Percentiles rank a stretch among this genome's conserved stretches.
phyloP scores from a whole-genome alignment of 2,888 invertebrate genomes.

The Suillia variegata region DNA sequence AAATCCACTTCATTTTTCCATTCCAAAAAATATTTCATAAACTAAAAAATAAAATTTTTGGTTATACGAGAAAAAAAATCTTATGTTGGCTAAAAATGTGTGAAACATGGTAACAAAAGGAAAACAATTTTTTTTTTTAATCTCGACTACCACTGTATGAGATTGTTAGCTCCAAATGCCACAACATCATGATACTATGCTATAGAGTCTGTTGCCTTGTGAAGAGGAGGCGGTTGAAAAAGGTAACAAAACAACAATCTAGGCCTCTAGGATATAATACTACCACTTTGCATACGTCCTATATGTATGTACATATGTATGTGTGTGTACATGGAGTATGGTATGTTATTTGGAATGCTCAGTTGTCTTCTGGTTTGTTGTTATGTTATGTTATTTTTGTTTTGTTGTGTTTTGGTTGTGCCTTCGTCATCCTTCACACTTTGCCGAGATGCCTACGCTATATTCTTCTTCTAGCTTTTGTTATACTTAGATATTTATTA shows the following conservation, averaged over 20 bases:
- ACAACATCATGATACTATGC: background rate
- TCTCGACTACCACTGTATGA: no score
- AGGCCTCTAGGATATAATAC: background rate
- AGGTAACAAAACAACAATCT: background rate
- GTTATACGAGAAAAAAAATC: no score
- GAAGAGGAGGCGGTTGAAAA: no score
- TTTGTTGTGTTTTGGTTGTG: no score
- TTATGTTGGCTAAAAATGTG: no score
- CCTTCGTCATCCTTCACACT: slow-evolving; percentile 12
- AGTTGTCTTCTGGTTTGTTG: background rate
- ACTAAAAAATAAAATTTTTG: no score
- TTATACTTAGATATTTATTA: slow-evolving; percentile 22
- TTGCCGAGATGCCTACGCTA: background rate
- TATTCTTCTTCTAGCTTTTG: slow-evolving; percentile 8
- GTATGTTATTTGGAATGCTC: background rate
- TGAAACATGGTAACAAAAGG: no score
- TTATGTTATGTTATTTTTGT: slow-evolving; percentile 5
- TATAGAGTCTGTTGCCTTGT: background rate
- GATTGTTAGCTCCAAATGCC: no score
- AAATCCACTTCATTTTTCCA: no score
- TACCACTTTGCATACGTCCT: background rate
- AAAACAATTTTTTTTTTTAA: no score
- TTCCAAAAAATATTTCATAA: no score
- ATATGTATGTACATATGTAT: background rate
- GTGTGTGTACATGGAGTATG: background rate